phyloP scores from a whole-genome alignment of 2,888 invertebrate genomes.

The Netelia inedita region DNA sequence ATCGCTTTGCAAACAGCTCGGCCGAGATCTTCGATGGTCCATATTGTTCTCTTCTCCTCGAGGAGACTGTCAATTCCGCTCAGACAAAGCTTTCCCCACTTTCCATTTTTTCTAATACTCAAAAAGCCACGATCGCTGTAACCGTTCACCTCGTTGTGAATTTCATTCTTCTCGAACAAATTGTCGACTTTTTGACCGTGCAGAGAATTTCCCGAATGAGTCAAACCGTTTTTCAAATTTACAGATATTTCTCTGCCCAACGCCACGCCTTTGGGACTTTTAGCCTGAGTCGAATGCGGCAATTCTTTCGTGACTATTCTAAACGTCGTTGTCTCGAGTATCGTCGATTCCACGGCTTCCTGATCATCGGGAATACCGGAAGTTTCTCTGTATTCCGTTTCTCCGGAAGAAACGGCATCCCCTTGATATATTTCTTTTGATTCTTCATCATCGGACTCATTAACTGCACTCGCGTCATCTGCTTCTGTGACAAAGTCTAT shows the following conservation, averaged over 20 bases:
- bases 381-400: slow-evolving; percentile 14
- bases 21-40: slow-evolving; percentile 90
- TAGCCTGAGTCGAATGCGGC: slow-evolving; percentile 35
- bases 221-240: slow-evolving; percentile 67
- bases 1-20: slow-evolving; percentile 91
- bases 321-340: slow-evolving; percentile 77
- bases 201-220: slow-evolving; percentile 68
- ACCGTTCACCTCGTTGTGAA: slow-evolving; percentile 79
- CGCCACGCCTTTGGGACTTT: slow-evolving; percentile 67
- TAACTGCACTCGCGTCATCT: background rate
- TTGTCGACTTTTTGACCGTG: slow-evolving; percentile 69
- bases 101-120: slow-evolving; percentile 91
- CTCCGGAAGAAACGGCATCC: background rate
- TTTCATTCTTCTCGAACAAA: slow-evolving; percentile 54
- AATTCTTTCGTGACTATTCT: slow-evolving; percentile 67
- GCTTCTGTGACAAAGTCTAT: slow-evolving; percentile 31
- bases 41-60: slow-evolving; percentile 87
- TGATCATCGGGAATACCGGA: slow-evolving; percentile 71
- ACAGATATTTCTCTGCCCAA: slow-evolving; percentile 77
- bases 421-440: background rate
- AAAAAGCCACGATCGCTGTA: slow-evolving; percentile 87
- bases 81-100: slow-evolving; percentile 92
- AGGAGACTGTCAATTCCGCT: slow-evolving; percentile 89
- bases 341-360: slow-evolving; percentile 76
- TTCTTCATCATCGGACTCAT: slow-evolving; percentile 19